Base-by-base conservation (phyloP, 2,113 vertebrate genomes). In the Apodemus speciosus region DNA sequence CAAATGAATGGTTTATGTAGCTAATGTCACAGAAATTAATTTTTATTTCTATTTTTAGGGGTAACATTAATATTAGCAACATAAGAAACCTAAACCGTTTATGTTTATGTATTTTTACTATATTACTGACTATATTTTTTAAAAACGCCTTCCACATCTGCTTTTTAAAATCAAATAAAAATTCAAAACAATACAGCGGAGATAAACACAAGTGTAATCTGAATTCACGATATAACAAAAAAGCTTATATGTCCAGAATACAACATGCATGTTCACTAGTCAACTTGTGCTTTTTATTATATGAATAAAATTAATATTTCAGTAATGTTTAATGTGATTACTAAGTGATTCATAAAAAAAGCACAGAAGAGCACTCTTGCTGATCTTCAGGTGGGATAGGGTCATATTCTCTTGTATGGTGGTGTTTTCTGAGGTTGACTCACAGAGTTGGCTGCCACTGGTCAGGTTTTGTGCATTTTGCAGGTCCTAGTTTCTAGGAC, bases 401-500 rank as follows among this genome's bases (percentile, higher is more conserved):
- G 20, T 71, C 81, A 30, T 30, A 27, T 71, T 66, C 58, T 94
- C 73, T 75, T 32, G 18, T 30, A 20, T 35, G 51, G 15, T 20
- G 62, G 4, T 18, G 7, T 73, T 89, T 81, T 64, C 73, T 86
- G 3, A 56, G 21, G 53, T 60, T 35, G 38, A 84, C n/a, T 58
- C 18, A 75, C 69, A 51, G 30, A 92, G n/a, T 38, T 32, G 46
- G 40, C 35, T 76, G 38, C 53, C 53, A 38, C 30, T 71, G 56
- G 62, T 38, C 73, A 93, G 21, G 32, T 77, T n/a, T 73, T 23
- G 53, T 76, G 79, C 23, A 27, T 40, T 27, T 53, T 81, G 56
- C 13, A 81, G 79, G 8, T 83, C 9, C 60, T 3, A 1, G 23
- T 94, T 93, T 96, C 91, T 38, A 69, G 84, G 89, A 62, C 60